Evolutionary conservation across 2,797 vertebrate species (phyloP), one percentile per base, ranked within the genome.

Genomic region (Pseudochirops corinnae): DNA sequence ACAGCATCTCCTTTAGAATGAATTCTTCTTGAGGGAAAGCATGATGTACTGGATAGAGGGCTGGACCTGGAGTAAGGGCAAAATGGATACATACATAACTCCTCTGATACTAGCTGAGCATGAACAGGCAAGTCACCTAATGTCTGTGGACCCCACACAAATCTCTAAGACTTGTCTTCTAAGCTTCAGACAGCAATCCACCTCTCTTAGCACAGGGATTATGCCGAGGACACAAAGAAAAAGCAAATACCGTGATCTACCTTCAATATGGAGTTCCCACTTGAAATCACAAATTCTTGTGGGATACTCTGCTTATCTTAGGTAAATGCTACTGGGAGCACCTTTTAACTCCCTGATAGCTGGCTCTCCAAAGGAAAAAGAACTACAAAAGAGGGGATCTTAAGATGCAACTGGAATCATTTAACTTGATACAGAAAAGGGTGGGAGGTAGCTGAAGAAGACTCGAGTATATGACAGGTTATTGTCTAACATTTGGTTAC

Each of bases 361-460:
- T 21, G 39, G 13, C 50, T 50, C 57, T 93, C 57, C 57, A 53
- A 93, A 95, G 56, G n/a, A 57, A 87, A 91, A 87, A 52, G 82
- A 52, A 87, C 56, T 90, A 92, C 74, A 87, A 50, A 87, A 87
- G 39, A 87, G 74, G 52, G 4, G 18, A 91, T 62, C 52, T 52
- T 57, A 55, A 55, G 24, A 1, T 6, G 29, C 56, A 39, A 24
- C 0, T n/a, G n/a, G 74, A 92, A 74, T 13, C 1, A n/a, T 33
- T 39, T 3, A 33, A 55, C 13, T 55, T 5, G 1, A 4, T 0
- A 24, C 18, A 6, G 39, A 11, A 28, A 16, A 7, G 0, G 0
- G 0, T 1, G 56, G n/a, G 28, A 57, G 29, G n/a, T 16, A 33
- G 16, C 31, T 39, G 56, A 90, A 9, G 13, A 87, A 56, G 5